A percentile compares a stretch with the other conserved stretches of the same genome.
phyloP scores from a whole-genome alignment of 1,140 invertebrate genomes.

The Saccostrea glomerata region DNA sequence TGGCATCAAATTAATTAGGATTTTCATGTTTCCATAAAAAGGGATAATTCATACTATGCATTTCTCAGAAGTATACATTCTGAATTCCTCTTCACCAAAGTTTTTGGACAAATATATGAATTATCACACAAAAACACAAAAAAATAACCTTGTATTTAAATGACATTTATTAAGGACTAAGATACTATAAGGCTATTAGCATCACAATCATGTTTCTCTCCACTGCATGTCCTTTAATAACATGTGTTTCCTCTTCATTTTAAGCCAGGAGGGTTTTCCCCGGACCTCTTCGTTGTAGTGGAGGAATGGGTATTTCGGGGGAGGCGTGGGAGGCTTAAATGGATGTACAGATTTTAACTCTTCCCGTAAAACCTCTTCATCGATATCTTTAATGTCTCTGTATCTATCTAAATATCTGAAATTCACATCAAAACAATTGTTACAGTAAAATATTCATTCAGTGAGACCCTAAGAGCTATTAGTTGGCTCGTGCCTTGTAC shows the following conservation, averaged over 20 bases:
- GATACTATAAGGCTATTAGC: too few relatives aligned
- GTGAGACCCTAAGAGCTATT: too few relatives aligned
- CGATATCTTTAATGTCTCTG: slow-evolving; percentile 91
- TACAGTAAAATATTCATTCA: not conserved
- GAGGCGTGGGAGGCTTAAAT: slow-evolving; percentile 84
- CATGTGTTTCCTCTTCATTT: slow-evolving; percentile 62
- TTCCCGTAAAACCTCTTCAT: slow-evolving; percentile 90
- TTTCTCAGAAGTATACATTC: too few relatives aligned
- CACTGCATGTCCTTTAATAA: slow-evolving; percentile 66
- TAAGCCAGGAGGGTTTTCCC: slow-evolving; percentile 64
- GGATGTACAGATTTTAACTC: slow-evolving; percentile 91
- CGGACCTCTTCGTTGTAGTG: slow-evolving; percentile 38
- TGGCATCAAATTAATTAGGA: too few relatives aligned
- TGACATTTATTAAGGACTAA: too few relatives aligned
- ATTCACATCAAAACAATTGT: not conserved
- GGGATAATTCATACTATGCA: too few relatives aligned
- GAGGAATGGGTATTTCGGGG: slow-evolving; percentile 88
- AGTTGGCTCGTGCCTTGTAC: too few relatives aligned
- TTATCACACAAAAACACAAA: too few relatives aligned
- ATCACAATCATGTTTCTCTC: slow-evolving; percentile 51
- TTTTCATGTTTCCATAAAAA: too few relatives aligned
- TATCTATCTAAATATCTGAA: slow-evolving; percentile 92
- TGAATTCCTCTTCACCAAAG: too few relatives aligned
- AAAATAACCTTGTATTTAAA: too few relatives aligned
- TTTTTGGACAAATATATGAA: too few relatives aligned